Percentiles rank a stretch among this genome's conserved stretches.
Conservation (phyloP, 2,888 invertebrate species). For the Argyresthia goedartella region DNA sequence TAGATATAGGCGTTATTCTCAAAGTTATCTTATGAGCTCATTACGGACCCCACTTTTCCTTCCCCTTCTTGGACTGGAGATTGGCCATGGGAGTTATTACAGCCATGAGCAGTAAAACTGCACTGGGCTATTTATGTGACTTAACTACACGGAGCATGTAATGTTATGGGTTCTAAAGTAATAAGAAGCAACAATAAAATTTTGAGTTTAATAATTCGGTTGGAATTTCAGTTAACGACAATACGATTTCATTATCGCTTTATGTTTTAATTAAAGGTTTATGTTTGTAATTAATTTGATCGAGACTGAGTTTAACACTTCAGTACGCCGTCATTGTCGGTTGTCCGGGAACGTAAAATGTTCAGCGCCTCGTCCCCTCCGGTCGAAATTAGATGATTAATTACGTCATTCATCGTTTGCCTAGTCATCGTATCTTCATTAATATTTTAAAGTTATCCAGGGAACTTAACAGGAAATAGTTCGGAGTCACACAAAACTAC, state of each 20-base stretch:
- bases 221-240: neutral
- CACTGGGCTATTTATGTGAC: neutral
- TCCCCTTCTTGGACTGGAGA: conserved; percentile 14
- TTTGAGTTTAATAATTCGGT: too few relatives aligned
- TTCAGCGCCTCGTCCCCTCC: conserved; percentile 11
- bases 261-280: neutral
- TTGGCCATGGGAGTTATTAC: conserved; percentile 8
- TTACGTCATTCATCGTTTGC: conserved; percentile 24
- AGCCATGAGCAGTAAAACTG: conserved; percentile 8
- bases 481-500: neutral
- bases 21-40: conserved; percentile 15
- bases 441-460: conserved; percentile 7
- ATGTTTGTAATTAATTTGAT: too few relatives aligned
- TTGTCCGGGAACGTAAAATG: conserved; percentile 21
- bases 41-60: conserved; percentile 18
- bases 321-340: neutral
- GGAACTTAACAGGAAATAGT: neutral
- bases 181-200: neutral
- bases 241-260: neutral
- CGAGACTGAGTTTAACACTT: too few relatives aligned
- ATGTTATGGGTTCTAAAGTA: neutral
- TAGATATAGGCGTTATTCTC: conserved; percentile 17
- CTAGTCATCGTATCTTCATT: conserved; percentile 35
- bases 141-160: neutral
- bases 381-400: conserved; percentile 32